A percentile compares a stretch with the other conserved stretches of the same genome.
Conservation (phyloP, 2,797 vertebrate genomes). For the Notoglanidium macrostoma region DNA sequence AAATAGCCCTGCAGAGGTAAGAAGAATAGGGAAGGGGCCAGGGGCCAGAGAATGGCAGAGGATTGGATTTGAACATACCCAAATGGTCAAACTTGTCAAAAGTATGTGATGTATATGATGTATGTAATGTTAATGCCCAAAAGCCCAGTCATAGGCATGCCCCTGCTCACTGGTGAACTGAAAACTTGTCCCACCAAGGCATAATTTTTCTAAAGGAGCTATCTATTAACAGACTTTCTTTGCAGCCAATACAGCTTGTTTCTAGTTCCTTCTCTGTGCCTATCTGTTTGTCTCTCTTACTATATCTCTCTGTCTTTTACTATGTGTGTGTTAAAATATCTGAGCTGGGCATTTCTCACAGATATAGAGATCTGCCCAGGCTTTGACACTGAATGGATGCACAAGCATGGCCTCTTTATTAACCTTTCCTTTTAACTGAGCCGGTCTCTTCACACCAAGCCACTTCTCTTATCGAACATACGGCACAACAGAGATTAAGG, state of each 20-base stretch:
- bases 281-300: slow-evolving; percentile 22
- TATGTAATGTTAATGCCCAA: too few species aligned
- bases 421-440: slow-evolving; percentile 59
- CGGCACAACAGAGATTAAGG: slow-evolving; percentile 59
- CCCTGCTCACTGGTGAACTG: slow-evolving; percentile 3
- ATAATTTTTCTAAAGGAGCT: slow-evolving; percentile 5
- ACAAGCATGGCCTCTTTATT: slow-evolving; percentile 55
- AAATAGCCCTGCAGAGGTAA: too few species aligned
- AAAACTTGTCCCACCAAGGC: slow-evolving; percentile 22
- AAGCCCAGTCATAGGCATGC: too few species aligned
- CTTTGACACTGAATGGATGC: slow-evolving; percentile 57
- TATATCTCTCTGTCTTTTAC: slow-evolving; percentile 4
- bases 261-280: not conserved
- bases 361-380: slow-evolving; percentile 36
- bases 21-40: too few species aligned
- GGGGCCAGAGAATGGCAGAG: too few species aligned
- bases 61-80: too few species aligned
- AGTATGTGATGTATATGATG: too few species aligned
- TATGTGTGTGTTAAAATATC: slow-evolving; percentile 48
- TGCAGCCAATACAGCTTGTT: slow-evolving; percentile 27
- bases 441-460: slow-evolving; percentile 55
- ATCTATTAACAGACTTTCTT: slow-evolving; percentile 28
- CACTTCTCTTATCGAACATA: slow-evolving; percentile 59
- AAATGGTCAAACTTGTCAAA: too few species aligned
- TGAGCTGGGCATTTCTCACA: slow-evolving; percentile 54